Evolutionary conservation across 2,888 invertebrate genomes (phyloP).

Genomic region (Eulithis prunata): DNA sequence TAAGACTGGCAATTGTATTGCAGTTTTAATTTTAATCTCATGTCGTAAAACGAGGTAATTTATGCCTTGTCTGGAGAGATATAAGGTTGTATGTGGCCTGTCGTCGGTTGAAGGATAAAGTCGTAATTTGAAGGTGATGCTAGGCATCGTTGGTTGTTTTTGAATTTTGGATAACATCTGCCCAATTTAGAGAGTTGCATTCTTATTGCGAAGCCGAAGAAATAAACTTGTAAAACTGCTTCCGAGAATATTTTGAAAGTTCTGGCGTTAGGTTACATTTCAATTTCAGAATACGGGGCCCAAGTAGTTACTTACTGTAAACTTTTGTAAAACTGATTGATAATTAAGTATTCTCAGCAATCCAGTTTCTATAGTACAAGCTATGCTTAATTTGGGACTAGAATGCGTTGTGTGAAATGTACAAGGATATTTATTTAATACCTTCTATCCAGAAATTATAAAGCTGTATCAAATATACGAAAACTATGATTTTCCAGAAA

Average conservation of each 20-base stretch:
- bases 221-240: constrained; percentile 29
- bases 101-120: constrained; percentile 49
- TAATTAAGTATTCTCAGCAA: not conserved
- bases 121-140: constrained; percentile 53
- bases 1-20: constrained; percentile 58
- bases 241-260: constrained; percentile 22
- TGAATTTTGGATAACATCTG: constrained; percentile 54
- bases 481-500: no score
- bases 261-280: constrained; percentile 5
- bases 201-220: constrained; percentile 41
- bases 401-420: no score
- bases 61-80: constrained; percentile 38
- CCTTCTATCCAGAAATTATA: no score
- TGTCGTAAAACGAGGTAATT: constrained; percentile 35
- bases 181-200: constrained; percentile 46
- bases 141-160: constrained; percentile 52
- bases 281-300: constrained; percentile 16
- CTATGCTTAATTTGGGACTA: no score
- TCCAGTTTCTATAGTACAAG: no score
- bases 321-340: no score
- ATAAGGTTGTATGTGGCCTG: constrained; percentile 47
- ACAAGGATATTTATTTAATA: no score
- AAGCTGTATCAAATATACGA: no score
- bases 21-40: constrained; percentile 48
- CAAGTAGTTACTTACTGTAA: no score